These are phyloP conservation scores for Lepus oiostolus DNA, from an alignment of 2,797 vertebrate genomes.

Conservation along the genomic window DNA sequence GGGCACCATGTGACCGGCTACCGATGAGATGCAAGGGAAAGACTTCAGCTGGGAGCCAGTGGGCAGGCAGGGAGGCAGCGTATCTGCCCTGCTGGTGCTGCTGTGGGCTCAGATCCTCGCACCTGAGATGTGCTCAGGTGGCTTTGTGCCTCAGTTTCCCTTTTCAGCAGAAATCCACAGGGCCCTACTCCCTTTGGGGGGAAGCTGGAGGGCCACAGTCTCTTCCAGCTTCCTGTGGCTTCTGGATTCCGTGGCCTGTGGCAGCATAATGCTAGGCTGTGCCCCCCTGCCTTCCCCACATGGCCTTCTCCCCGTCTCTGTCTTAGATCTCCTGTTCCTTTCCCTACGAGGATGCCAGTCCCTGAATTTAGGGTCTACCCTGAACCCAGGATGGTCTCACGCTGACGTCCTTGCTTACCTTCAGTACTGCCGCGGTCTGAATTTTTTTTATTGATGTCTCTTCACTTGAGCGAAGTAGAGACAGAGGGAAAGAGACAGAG, in stretches of 20 bases:
- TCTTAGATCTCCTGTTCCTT: neutral
- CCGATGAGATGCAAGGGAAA: accelerated
- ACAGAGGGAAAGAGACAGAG: no score
- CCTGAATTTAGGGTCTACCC: neutral
- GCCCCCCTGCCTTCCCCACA: neutral
- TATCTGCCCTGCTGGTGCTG: no score
- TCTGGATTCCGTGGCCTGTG: neutral
- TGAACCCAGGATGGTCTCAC: neutral
- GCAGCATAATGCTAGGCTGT: neutral
- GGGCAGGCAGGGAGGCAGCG: no score
- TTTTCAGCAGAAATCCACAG: neutral
- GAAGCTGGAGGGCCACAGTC: neutral
- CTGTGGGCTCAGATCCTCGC: neutral
- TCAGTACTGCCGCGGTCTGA: neutral
- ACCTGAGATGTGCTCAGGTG: neutral
- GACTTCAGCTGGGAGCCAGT: neutral
- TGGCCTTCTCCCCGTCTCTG: neutral
- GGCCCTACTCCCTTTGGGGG: neutral
- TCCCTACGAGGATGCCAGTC: neutral
- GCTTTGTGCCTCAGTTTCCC: neutral
- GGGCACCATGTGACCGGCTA: neutral
- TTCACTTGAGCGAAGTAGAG: no score
- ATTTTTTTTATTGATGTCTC: neutral
- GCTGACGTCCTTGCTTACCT: neutral
- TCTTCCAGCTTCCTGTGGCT: neutral